Percentiles rank a stretch among this genome's conserved stretches.
Conservation (phyloP, 2,888 invertebrate genomes). For the Adelphocoris suturalis region DNA sequence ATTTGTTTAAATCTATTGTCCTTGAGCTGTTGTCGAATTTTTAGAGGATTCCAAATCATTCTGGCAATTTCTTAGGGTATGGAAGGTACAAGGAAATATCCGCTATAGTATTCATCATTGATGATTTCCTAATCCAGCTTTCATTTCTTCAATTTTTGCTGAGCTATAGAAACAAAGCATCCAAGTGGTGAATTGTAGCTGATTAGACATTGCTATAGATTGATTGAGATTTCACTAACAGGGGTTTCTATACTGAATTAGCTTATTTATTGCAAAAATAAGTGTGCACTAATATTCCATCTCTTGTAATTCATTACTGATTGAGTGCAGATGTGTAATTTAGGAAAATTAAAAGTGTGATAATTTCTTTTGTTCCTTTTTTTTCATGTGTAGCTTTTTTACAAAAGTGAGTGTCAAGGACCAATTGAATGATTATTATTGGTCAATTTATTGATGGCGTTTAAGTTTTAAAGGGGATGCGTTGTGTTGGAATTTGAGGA, state of each 20-base stretch:
- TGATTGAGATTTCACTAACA: conserved; percentile 51
- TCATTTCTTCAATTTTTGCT: conserved; percentile 48
- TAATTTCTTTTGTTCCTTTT: conserved; percentile 26
- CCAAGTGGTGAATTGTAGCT: conserved; percentile 58
- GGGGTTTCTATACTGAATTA: conserved; percentile 52
- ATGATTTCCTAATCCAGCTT: conserved; percentile 43
- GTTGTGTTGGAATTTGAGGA: not conserved
- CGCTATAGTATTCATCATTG: conserved; percentile 38
- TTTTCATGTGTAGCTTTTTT: conserved; percentile 57
- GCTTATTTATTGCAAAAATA: conserved; percentile 45
- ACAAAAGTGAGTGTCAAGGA: conserved; percentile 47
- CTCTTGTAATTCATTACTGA: conserved; percentile 57
- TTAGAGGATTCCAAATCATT: not conserved
- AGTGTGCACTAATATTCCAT: conserved; percentile 57
- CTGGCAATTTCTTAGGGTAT: conserved; percentile 20
- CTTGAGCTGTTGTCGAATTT: conserved; percentile 23
- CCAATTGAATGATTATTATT: not conserved
- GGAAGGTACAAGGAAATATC: conserved; percentile 41
- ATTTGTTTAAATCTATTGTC: conserved; percentile 19
- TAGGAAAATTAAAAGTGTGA: conserved; percentile 54
- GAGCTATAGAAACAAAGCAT: conserved; percentile 54
- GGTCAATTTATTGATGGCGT: not conserved
- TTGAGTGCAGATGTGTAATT: conserved; percentile 46
- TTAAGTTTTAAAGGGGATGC: not conserved
- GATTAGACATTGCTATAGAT: conserved; percentile 51